Evolutionary conservation across 64 coral and sea anemone species (phyloP).

Genomic region (Platygyra sinensis): DNA sequence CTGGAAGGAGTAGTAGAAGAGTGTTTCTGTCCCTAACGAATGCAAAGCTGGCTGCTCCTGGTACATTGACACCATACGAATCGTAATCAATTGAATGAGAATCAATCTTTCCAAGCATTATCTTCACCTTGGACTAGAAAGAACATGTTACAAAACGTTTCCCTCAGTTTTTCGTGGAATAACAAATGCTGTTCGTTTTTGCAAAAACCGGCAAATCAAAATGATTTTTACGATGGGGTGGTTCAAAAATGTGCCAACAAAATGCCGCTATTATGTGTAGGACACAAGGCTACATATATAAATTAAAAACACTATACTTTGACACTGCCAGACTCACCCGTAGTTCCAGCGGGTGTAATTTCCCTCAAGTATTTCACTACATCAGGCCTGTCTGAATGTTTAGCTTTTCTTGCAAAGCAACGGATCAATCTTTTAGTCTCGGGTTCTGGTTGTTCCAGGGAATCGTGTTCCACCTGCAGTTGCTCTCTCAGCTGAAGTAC

Average conservation of each 20-base stretch:
- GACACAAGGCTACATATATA: not conserved
- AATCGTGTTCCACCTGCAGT: not conserved
- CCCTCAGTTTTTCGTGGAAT: too few species aligned
- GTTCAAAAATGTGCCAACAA: not conserved
- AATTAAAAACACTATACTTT: not conserved
- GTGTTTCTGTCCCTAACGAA: too few species aligned
- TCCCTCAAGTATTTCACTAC: conserved; percentile 15
- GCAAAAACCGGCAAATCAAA: too few species aligned
- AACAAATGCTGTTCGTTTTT: too few species aligned
- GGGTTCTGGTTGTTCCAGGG: not conserved
- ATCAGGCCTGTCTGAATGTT: conserved; percentile 20
- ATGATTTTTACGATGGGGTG: not conserved
- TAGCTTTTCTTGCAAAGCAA: conserved; percentile 11
- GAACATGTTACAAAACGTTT: too few species aligned
- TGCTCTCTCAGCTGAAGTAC: conserved; percentile 4
- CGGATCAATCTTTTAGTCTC: conserved; percentile 20
- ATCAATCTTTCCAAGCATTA: too few species aligned
- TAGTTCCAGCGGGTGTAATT: conserved; percentile 27
- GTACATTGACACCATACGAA: too few species aligned
- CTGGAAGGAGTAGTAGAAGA: too few species aligned
- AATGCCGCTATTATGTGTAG: not conserved
- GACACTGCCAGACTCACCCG: conserved; percentile 14
- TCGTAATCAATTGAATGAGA: too few species aligned
- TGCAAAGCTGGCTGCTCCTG: too few species aligned
- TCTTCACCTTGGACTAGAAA: too few species aligned